phyloP scores from a whole-genome alignment of 2,888 invertebrate species.

The Hydriomena furcata region DNA sequence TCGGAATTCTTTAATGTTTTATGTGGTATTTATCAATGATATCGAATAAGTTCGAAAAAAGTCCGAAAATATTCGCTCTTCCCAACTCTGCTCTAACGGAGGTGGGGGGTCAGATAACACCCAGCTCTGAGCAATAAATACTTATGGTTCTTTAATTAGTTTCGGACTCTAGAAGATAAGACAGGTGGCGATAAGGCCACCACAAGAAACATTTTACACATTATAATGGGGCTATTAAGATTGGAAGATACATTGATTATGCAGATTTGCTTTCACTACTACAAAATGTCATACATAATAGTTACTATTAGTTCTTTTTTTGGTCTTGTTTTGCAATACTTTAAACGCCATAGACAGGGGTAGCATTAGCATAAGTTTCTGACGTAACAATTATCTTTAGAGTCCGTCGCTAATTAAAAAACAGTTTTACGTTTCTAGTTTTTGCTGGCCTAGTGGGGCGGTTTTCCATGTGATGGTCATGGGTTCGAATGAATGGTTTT shows the following conservation, averaged over 20 bases:
- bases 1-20: no score
- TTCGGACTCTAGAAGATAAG: constrained; percentile 22
- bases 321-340: no score
- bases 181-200: constrained; percentile 25
- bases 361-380: no score
- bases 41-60: no score
- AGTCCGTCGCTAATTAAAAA: no score
- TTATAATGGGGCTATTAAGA: constrained; percentile 15
- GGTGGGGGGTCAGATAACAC: constrained; percentile 22
- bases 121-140: constrained; percentile 22
- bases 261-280: background rate
- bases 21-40: no score
- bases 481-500: no score
- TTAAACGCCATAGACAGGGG: no score
- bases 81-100: constrained; percentile 8
- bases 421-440: no score
- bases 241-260: constrained; percentile 5
- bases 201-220: constrained; percentile 20
- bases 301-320: background rate
- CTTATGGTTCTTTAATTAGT: constrained; percentile 27
- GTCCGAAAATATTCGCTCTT: background rate
- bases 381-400: no score
- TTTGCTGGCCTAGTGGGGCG: no score
- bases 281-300: background rate
- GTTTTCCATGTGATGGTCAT: no score